These are phyloP conservation scores for Nasonia longicornis DNA, from an alignment of 1,140 invertebrate species.

Conservation along the genomic window DNA sequence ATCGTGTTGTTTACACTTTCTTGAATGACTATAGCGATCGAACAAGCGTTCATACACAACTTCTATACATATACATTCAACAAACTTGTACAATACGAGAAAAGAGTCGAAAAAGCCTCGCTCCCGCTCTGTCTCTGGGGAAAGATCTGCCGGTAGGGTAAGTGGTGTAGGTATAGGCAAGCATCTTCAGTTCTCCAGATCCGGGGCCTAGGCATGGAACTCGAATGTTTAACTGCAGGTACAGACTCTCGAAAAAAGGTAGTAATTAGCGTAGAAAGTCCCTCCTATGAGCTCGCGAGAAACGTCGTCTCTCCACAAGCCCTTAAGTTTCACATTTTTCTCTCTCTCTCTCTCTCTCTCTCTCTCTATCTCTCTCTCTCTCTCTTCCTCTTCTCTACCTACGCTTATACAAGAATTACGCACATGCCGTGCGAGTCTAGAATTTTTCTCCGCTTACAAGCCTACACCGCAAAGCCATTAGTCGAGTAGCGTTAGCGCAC, in stretches of 20 bases:
- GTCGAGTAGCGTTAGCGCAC: no score
- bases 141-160: slow-evolving; percentile 25
- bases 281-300: background rate
- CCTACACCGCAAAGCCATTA: no score
- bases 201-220: background rate
- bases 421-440: background rate
- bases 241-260: slow-evolving; percentile 17
- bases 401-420: no score
- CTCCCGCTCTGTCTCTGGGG: background rate
- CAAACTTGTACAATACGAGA: background rate
- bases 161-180: background rate
- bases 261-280: slow-evolving; percentile 16
- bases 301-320: background rate
- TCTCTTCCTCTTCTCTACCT: background rate
- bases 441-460: no score
- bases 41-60: background rate
- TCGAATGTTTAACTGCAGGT: slow-evolving; percentile 7
- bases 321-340: background rate
- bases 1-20: background rate
- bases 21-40: background rate
- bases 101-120: background rate
- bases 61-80: background rate
- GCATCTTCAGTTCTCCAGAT: background rate
- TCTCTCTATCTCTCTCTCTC: background rate
- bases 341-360: background rate